Conservation (phyloP, 2,888 invertebrate genomes). For the Ethmia dodecea region DNA sequence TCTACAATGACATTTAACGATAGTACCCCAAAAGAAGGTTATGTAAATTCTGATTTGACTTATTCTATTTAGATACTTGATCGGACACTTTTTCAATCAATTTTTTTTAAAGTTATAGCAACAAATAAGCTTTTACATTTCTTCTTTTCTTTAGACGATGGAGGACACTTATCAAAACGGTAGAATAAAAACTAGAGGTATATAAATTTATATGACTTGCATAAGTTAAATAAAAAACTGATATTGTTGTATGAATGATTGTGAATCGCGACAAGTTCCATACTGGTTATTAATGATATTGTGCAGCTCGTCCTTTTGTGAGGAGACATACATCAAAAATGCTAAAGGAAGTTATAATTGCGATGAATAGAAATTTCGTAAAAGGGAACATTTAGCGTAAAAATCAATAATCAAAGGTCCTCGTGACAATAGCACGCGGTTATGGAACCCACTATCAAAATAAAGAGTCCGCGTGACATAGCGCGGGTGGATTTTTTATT, state of each 20-base stretch:
- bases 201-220: too few relatives aligned
- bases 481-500: slow-evolving; percentile 71
- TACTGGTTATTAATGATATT: slow-evolving; percentile 71
- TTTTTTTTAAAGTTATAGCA: too few relatives aligned
- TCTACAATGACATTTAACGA: too few relatives aligned
- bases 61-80: too few relatives aligned
- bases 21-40: too few relatives aligned
- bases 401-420: slow-evolving; percentile 74
- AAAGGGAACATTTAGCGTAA: slow-evolving; percentile 74
- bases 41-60: too few relatives aligned
- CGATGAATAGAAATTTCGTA: slow-evolving; percentile 58
- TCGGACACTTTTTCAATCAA: too few relatives aligned
- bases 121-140: too few relatives aligned
- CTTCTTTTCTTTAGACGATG: too few relatives aligned
- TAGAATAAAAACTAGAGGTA: too few relatives aligned
- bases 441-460: slow-evolving; percentile 70
- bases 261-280: slow-evolving; percentile 64
- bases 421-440: slow-evolving; percentile 62
- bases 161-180: too few relatives aligned
- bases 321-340: slow-evolving; percentile 55
- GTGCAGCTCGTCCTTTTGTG: slow-evolving; percentile 55
- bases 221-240: slow-evolving; percentile 8
- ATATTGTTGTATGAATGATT: slow-evolving; percentile 12
- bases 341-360: slow-evolving; percentile 66
- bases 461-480: slow-evolving; percentile 62